These are phyloP conservation scores for Trogon surrucura DNA, from an alignment of 2,113 vertebrate genomes.

Conservation along the genomic window DNA sequence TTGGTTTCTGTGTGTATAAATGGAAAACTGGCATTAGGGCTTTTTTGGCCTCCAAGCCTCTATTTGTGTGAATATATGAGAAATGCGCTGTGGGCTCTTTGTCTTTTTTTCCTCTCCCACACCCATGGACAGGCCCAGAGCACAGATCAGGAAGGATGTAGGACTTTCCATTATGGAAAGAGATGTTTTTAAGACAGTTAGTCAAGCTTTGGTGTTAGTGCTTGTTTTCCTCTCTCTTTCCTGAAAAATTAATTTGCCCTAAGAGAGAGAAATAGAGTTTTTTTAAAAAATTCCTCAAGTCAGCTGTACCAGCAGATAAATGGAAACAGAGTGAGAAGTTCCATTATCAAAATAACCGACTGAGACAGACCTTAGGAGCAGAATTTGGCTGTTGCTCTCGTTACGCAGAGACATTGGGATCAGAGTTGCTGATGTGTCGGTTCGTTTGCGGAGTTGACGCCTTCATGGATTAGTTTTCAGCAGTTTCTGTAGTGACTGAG, in stretches of 20 bases:
- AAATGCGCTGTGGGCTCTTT: neutral
- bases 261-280: neutral
- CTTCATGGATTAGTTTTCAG: neutral
- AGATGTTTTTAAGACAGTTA: neutral
- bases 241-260: neutral
- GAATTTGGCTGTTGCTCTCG: neutral
- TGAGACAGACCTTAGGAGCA: neutral
- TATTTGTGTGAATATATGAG: neutral
- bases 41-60: neutral
- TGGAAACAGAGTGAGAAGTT: neutral
- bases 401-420: neutral
- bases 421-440: neutral
- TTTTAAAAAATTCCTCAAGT: neutral
- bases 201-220: neutral
- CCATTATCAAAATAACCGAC: neutral
- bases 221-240: neutral
- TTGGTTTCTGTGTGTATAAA: neutral
- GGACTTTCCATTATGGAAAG: neutral
- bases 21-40: neutral
- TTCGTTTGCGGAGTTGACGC: neutral
- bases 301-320: neutral
- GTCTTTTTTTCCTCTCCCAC: neutral
- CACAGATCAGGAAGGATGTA: conserved; percentile 11
- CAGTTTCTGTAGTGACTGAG: neutral
- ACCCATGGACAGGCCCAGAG: neutral